phyloP scores from a whole-genome alignment of 2,113 vertebrate genomes.

The Clupea harengus region DNA sequence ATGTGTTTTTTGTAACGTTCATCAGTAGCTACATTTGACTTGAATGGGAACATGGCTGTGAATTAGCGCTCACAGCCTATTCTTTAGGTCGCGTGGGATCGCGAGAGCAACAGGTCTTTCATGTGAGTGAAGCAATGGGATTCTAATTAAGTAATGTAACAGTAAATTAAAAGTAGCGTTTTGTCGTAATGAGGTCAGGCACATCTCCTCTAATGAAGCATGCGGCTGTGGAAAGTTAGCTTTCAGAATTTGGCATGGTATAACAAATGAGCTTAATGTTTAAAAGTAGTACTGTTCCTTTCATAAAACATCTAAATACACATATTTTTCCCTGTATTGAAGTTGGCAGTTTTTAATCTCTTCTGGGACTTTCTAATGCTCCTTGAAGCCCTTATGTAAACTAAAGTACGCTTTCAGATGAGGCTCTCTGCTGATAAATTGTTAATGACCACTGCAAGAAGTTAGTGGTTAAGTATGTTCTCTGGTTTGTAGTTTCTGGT shows the following conservation, averaged over 20 bases:
- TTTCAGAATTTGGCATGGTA: background rate
- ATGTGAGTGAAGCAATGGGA: background rate
- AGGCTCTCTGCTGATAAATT: background rate
- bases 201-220: background rate
- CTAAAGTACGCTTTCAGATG: background rate
- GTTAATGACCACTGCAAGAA: background rate
- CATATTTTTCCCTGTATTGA: background rate
- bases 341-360: background rate
- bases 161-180: background rate
- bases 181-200: background rate
- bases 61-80: background rate
- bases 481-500: background rate
- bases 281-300: background rate
- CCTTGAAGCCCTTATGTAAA: background rate
- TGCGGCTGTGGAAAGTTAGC: background rate
- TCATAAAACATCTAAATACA: background rate
- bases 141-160: background rate
- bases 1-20: background rate
- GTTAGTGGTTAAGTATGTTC: constrained; percentile 9
- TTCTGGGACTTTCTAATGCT: constrained; percentile 1
- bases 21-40: background rate
- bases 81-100: background rate
- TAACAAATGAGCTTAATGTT: background rate
- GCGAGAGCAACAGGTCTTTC: background rate
- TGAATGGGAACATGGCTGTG: background rate